These are phyloP conservation scores for Gorsachius magnificus DNA, from an alignment of 2,797 vertebrate species.

Conservation along the genomic window DNA sequence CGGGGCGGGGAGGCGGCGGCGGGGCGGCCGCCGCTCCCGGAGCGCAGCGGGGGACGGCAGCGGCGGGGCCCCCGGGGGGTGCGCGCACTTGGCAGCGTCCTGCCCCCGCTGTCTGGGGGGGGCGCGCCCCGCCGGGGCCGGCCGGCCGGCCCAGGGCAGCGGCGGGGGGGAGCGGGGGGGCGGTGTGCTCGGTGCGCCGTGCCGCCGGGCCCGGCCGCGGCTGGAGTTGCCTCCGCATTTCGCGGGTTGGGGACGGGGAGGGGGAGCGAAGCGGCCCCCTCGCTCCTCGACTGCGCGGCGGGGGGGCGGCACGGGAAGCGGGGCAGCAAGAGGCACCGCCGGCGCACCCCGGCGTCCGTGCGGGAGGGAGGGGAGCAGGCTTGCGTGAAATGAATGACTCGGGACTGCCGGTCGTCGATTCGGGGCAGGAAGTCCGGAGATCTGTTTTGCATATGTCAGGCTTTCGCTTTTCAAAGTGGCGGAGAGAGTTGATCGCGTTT, in stretches of 20 bases:
- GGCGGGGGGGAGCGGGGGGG: not conserved
- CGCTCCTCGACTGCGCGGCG: not conserved
- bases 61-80: not conserved
- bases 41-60: not conserved
- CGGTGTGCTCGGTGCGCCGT: not conserved
- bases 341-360: not conserved
- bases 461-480: slow-evolving; percentile 53
- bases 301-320: not conserved
- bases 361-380: not conserved
- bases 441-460: slow-evolving; percentile 60
- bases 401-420: slow-evolving; percentile 48
- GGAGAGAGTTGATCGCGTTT: slow-evolving; percentile 1
- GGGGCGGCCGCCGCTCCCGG: not conserved
- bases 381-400: slow-evolving; percentile 57
- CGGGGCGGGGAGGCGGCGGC: not conserved
- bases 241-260: slow-evolving; percentile 40
- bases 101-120: not conserved
- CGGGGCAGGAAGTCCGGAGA: slow-evolving; percentile 61
- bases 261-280: not conserved
- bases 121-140: not conserved
- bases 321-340: not conserved
- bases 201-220: slow-evolving; percentile 21
- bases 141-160: not conserved
- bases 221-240: slow-evolving; percentile 53
- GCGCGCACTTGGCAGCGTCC: slow-evolving; percentile 45